Conservation (phyloP, 1,140 invertebrate species). For the Chionoecetes opilio region DNA sequence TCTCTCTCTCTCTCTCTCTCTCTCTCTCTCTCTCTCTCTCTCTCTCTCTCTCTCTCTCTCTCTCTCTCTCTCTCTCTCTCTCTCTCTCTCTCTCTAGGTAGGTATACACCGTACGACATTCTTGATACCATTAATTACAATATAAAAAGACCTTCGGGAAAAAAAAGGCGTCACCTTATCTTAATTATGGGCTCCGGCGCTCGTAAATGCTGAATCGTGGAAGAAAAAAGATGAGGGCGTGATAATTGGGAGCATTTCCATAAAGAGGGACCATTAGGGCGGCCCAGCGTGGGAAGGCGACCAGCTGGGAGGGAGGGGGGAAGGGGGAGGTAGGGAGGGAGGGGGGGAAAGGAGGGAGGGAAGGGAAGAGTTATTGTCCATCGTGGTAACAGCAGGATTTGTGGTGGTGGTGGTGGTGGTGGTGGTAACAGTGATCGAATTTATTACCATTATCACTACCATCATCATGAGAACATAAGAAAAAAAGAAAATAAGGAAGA, state of each 20-base stretch:
- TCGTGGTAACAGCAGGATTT: neutral
- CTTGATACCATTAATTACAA: neutral
- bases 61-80: neutral
- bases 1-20: neutral
- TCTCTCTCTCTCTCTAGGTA: neutral
- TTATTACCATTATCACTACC: neutral
- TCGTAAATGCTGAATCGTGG: conserved; percentile 28
- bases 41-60: conserved; percentile 43
- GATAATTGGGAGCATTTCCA: conserved; percentile 28
- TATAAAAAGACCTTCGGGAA: neutral
- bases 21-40: neutral
- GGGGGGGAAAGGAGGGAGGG: conserved; percentile 25
- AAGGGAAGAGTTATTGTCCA: conserved; percentile 15
- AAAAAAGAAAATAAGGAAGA: too few relatives aligned
- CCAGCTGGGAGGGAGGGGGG: neutral
- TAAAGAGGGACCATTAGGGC: conserved; percentile 18
- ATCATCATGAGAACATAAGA: too few relatives aligned
- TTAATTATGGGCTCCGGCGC: conserved; percentile 17
- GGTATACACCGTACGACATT: neutral
- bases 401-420: neutral
- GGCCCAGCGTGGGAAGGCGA: neutral
- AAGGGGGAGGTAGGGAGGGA: neutral
- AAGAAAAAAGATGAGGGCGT: conserved; percentile 17
- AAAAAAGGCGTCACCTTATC: conserved; percentile 9
- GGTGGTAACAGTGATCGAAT: neutral